Evolutionary conservation across 2,113 vertebrate genomes (phyloP).

Genomic region (Crotalus horridus): DNA sequence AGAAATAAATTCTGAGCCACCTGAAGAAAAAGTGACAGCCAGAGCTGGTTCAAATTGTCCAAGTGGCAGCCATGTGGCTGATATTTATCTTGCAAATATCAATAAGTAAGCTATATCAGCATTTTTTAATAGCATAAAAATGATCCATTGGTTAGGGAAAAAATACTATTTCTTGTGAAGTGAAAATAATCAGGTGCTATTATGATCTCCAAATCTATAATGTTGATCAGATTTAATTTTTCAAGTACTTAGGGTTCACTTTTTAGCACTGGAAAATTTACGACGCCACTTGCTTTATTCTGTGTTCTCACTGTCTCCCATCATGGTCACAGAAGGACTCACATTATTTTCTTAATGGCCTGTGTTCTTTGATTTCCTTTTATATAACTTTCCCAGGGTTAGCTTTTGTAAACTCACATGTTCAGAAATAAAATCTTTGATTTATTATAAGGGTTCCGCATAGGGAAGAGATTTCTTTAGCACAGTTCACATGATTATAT

Average conservation of each 20-base stretch:
- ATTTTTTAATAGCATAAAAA: neutral
- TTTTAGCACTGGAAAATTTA: neutral
- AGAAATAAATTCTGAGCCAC: conserved; percentile 81
- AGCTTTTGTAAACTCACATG: neutral
- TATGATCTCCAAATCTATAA: neutral
- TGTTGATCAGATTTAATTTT: neutral
- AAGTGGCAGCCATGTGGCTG: conserved; percentile 92
- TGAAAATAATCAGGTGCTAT: neutral
- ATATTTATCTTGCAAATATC: conserved; percentile 97
- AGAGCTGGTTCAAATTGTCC: conserved; percentile 88
- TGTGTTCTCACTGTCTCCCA: neutral
- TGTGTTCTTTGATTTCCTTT: neutral
- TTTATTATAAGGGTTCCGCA: neutral
- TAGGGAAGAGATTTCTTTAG: neutral
- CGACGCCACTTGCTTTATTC: neutral
- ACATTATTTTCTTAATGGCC: neutral
- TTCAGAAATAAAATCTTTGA: neutral
- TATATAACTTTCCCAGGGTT: neutral
- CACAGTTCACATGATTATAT: neutral
- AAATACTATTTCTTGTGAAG: neutral
- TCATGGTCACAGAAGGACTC: neutral
- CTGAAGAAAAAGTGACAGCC: conserved; percentile 89
- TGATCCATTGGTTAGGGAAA: neutral
- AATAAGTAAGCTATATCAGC: conserved; percentile 83
- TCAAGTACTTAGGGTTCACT: neutral